Conservation (phyloP, 2,113 vertebrate species). For the Campylorhamphus procurvoides region DNA sequence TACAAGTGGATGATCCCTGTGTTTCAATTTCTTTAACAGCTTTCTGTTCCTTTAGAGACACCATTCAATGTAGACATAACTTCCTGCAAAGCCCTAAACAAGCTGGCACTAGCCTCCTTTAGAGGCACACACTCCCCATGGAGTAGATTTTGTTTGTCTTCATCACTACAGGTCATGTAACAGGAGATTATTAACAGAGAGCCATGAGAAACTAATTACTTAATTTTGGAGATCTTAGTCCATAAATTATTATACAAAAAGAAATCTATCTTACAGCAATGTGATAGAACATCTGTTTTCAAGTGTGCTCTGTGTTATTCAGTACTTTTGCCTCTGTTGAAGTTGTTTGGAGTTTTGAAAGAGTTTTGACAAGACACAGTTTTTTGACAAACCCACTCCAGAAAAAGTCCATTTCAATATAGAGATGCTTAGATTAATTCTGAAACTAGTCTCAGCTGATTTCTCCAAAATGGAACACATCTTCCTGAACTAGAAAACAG, state of each 20-base stretch:
- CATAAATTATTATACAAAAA: neutral
- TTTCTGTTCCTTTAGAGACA: neutral
- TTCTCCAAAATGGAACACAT: neutral
- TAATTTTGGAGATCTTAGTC: neutral
- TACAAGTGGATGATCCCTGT: neutral
- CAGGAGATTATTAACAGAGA: neutral
- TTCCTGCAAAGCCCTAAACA: neutral
- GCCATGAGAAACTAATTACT: neutral
- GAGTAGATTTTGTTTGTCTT: neutral
- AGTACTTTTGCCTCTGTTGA: neutral
- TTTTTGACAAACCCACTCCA: neutral
- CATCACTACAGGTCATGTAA: neutral
- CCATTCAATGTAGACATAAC: neutral
- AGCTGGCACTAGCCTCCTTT: neutral
- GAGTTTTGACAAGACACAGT: neutral
- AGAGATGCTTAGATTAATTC: neutral
- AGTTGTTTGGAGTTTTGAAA: neutral
- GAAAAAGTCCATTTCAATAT: neutral
- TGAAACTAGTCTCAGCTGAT: neutral
- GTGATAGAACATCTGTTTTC: neutral
- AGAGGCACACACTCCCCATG: neutral
- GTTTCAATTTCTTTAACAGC: neutral
- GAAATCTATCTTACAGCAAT: neutral
- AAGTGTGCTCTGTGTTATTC: neutral
- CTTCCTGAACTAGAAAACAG: neutral